These are phyloP conservation scores for Anguilla obscura DNA, from an alignment of 2,797 vertebrate genomes.

Conservation along the genomic window DNA sequence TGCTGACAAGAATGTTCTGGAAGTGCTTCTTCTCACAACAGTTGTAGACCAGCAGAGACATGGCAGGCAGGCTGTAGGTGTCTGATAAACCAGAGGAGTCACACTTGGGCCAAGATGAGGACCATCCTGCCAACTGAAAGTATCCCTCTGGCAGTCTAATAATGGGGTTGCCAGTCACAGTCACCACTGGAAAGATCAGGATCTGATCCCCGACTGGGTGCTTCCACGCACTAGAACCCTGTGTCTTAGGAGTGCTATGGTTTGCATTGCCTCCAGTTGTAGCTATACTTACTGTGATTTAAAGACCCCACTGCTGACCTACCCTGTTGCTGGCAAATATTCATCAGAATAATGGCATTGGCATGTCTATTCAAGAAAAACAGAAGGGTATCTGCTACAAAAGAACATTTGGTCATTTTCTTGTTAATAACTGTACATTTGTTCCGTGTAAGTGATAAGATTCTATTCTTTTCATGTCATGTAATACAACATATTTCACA, in stretches of 20 bases:
- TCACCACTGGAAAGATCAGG: background rate
- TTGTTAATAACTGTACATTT: background rate
- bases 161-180: background rate
- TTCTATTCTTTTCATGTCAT: background rate
- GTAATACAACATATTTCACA: background rate
- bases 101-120: background rate
- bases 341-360: background rate
- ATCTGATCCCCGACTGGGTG: background rate
- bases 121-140: background rate
- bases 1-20: background rate
- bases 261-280: background rate
- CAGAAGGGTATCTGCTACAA: background rate
- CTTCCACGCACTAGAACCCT: background rate
- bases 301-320: background rate
- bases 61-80: background rate
- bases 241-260: background rate
- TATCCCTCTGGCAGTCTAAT: background rate
- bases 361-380: background rate
- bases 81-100: background rate
- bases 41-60: background rate
- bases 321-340: background rate
- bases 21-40: background rate
- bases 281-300: background rate
- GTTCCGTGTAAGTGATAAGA: background rate
- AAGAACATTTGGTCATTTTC: background rate